Base-by-base conservation (phyloP, 1,140 invertebrate genomes). In the Lasaia peninsularis region DNA sequence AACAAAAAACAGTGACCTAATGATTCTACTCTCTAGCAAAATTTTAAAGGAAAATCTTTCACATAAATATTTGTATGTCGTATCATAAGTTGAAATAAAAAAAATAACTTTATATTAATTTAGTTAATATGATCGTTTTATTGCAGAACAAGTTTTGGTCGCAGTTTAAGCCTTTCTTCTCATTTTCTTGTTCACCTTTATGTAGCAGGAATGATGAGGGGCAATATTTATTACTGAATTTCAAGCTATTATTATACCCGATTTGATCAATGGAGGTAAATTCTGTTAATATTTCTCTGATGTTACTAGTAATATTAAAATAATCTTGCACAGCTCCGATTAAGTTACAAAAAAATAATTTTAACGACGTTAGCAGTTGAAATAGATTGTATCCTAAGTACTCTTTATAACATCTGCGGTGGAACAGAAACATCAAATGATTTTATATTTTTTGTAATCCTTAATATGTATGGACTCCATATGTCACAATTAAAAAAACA, bases 1-100 rank as follows among this genome's bases (percentile, higher is more conserved):
- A 80, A 78, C 71, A 80, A 79, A 81, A 80, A 84, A 79, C 73
- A 78, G 73, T 78, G 78, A 73, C 60, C 71, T 64, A 77, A 70
- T 73, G 58, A 37, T 31, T 34, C 32, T 76, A 78, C 72, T 74
- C 69, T 73, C 58, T 71, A 60, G 67, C 70, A 82, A 84, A 81
- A 76, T 80, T 75, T 80, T 78, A 73, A 76, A 75, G 71, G 40
- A 79, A 77, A 73, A 75, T 71, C 61, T 53, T 71, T 60, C 67
- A 69, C 68, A 63, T 51, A 67, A 65, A 69, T 55, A 67, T 68
- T 32, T 52, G 56, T 64, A 52, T 40, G 35, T 37, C 52, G 8
- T 37, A 21, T 32, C 32, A 16, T 34, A 32, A 35, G 31, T 60
- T 52, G 12, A 57, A 58, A 28, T 28, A 7, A 28, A 28, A 0